Evolutionary conservation across 2,888 invertebrate genomes (phyloP).

Genomic region (Nemurella pictetii): DNA sequence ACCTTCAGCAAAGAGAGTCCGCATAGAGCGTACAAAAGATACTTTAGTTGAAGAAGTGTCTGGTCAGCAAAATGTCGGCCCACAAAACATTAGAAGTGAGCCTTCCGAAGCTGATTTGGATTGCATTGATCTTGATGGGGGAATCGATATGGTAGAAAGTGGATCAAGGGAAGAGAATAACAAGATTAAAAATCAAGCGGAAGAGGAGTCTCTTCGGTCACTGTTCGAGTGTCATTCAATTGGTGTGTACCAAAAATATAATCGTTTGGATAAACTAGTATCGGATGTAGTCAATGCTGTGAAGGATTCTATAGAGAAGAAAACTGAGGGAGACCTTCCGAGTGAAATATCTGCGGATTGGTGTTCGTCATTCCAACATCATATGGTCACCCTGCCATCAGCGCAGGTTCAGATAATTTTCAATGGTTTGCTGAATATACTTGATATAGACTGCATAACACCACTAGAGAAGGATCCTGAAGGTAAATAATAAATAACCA

Average conservation of each 20-base stretch:
- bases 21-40: neutral
- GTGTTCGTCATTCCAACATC: conserved; percentile 16
- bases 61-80: neutral
- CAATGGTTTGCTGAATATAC: conserved; percentile 18
- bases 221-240: neutral
- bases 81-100: neutral
- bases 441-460: conserved; percentile 32
- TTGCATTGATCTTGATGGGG: neutral
- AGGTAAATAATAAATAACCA: no score
- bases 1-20: neutral
- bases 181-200: neutral
- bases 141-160: neutral
- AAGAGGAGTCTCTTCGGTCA: neutral
- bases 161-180: neutral
- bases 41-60: neutral
- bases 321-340: neutral
- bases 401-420: conserved; percentile 27
- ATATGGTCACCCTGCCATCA: conserved; percentile 25
- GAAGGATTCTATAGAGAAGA: neutral
- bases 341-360: conserved; percentile 32
- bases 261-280: conserved; percentile 34
- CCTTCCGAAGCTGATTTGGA: neutral
- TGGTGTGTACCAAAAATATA: conserved; percentile 8
- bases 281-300: conserved; percentile 26
- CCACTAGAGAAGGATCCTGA: conserved; percentile 10